These are phyloP conservation scores for Aricia artaxerxes DNA, from an alignment of 2,888 invertebrate species.

Conservation along the genomic window DNA sequence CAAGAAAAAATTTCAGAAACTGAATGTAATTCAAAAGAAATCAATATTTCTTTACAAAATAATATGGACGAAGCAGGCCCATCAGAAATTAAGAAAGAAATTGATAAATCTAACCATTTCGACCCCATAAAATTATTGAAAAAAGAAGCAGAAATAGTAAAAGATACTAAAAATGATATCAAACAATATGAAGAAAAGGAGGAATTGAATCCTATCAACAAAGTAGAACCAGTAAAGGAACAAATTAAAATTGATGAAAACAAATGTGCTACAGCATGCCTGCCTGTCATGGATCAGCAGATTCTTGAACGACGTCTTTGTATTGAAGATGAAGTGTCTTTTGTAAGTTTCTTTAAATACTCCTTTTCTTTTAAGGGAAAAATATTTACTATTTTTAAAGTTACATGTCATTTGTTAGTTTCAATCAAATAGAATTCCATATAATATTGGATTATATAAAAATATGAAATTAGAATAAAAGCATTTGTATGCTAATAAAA, in stretches of 20 bases:
- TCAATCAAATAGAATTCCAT: too few species aligned
- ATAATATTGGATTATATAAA: too few species aligned
- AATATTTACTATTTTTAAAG: neutral
- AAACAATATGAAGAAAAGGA: conserved; percentile 36
- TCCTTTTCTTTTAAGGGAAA: neutral
- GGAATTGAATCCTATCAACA: conserved; percentile 33
- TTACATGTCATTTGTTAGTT: too few species aligned
- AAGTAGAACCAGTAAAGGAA: neutral
- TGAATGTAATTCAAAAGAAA: conserved; percentile 34
- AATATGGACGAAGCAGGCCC: conserved; percentile 39
- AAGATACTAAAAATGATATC: conserved; percentile 35
- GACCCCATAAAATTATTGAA: conserved; percentile 54
- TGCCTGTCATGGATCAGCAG: conserved; percentile 46
- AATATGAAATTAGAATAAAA: neutral
- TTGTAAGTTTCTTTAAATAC: conserved; percentile 57
- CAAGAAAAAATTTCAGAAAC: conserved; percentile 42
- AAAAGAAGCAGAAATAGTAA: conserved; percentile 43
- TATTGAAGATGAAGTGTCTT: conserved; percentile 73
- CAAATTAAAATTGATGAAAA: conserved; percentile 34
- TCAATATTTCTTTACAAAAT: conserved; percentile 30
- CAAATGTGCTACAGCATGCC: conserved; percentile 29
- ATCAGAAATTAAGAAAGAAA: conserved; percentile 45
- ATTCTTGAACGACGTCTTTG: conserved; percentile 64
- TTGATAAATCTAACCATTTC: conserved; percentile 43
- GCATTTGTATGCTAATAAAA: neutral